Evolutionary conservation across 2,888 invertebrate species (phyloP), one percentile per base, ranked within the genome.

Genomic region (Brassicogethes aeneus): DNA sequence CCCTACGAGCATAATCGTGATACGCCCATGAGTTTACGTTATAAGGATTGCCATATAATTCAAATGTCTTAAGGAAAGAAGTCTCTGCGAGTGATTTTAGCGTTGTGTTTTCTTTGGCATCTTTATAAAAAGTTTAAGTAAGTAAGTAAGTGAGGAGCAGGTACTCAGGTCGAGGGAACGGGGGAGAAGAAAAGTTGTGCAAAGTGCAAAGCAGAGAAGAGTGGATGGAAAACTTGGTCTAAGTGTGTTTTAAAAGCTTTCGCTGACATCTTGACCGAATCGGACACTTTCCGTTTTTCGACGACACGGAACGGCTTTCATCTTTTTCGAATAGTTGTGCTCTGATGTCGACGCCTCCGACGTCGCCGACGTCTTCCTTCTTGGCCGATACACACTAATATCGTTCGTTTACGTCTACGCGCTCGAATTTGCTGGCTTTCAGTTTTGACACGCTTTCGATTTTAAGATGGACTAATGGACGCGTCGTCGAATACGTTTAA

Each of bases 221-320:
- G 23, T 23, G 23, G 23, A 5, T 23, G 23, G 23, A 49, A 46
- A 44, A 23, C 23, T 56, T 43, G 48, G 47, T 53, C 54, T 62
- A 63, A 64, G 60, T 64, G 68, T 65, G 66, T 66, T 69, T 68
- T 70, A 69, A 70, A 70, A 70, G 69, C 69, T 66, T 68, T 66
- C 62, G n/a, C 65, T 68, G 69, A 68, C 70, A 68, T 68, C 69
- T 69, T 69, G 69, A 69, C 68, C 70, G 65, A 66, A 62, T 62
- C 68, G 68, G 68, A 67, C 67, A 65, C 62, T 63, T 60, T 55
- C 62, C 64, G n/a, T n/a, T n/a, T n/a, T n/a, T n/a, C n/a, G 10
- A 23, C 5, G 66, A 70, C 69, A 70, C 58, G 69, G 57, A 70
- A 70, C 64, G 60, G 69, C 69, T 69, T 69, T 69, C 67, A 68